Evolutionary conservation across 2,113 vertebrate genomes (phyloP), one percentile per base, ranked within the genome.

Genomic region (Bolborhynchus lineola): DNA sequence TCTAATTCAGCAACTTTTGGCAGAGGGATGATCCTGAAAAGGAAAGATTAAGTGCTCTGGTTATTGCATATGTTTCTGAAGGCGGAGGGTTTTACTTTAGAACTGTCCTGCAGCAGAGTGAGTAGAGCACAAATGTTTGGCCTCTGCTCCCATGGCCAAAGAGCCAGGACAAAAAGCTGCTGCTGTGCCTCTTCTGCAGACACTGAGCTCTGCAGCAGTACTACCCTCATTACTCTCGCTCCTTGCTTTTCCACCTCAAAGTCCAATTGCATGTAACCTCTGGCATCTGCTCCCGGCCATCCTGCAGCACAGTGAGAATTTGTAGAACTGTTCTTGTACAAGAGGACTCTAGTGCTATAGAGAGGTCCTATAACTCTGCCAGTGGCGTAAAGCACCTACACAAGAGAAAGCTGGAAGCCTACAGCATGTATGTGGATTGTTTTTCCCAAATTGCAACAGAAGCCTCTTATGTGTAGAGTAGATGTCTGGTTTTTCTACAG

Each of bases 1-100:
- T 91, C 25, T 90, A 80, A 87, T 59, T 85, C 75, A 95, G 75
- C 59, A 87, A 21, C n/a, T 94, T 91, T 49, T 95, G 93, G 78
- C 87, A 85, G 67, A 79, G 52, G 10, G 74, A 7, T 39, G n/a
- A 42, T 88, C 16, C 84, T 77, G 82, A 33, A 79, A 78, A 75
- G 37, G 55, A 53, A 89, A 77, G 52, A 91, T 72, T 53, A 83
- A 92, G 49, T 41, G 23, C 67, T 95, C 24, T 9, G 12, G 18
- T 31, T 11, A 39, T 29, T 83, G 65, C 4, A 2, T 18, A 3
- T 1, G 7, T 23, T 55, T 55, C 80, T 70, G 50, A 70, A 91
- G 64, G 68, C 50, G 28, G 57, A 72, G 20, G 35, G 10, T 52
- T 76, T 72, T n/a, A 7, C 44, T 26, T 53, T 14, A 23, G 5